Conservation (phyloP, 1,140 invertebrate genomes). For the Babylonia areolata region DNA sequence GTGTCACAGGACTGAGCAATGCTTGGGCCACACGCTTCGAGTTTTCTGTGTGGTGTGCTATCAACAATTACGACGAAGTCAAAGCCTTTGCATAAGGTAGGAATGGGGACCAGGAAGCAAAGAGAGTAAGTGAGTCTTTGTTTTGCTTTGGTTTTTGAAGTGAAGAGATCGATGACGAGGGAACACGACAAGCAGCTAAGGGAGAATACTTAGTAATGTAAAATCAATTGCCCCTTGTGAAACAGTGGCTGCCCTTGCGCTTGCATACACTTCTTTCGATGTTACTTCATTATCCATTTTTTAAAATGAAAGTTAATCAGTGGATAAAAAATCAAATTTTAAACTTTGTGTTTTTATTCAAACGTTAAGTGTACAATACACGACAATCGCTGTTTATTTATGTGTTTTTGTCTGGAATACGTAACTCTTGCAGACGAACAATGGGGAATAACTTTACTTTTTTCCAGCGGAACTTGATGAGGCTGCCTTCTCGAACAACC, state of each 20-base stretch:
- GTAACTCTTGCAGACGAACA: neutral
- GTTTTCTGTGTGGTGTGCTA: too few relatives aligned
- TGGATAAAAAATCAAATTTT: neutral
- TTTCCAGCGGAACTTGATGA: neutral
- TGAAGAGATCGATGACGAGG: too few relatives aligned
- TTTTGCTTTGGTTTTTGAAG: too few relatives aligned
- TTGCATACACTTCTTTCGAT: slow-evolving; percentile 16
- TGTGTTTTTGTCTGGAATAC: neutral
- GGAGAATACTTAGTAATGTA: neutral
- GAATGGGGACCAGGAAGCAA: too few relatives aligned
- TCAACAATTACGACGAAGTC: too few relatives aligned
- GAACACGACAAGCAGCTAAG: too few relatives aligned
- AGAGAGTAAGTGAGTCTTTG: too few relatives aligned
- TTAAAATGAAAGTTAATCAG: neutral
- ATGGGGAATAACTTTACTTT: neutral
- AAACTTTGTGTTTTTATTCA: neutral
- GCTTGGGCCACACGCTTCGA: too few relatives aligned
- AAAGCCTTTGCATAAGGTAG: too few relatives aligned
- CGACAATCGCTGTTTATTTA: neutral
- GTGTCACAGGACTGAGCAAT: too few relatives aligned
- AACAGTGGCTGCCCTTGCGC: neutral
- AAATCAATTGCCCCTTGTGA: neutral
- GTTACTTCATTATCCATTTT: too few relatives aligned
- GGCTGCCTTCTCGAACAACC: neutral
- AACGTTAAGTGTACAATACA: neutral